Percentiles rank a stretch among this genome's conserved stretches.
These are phyloP conservation scores for Macrotis lagotis DNA, from an alignment of 2,113 vertebrate genomes.

Conservation along the genomic window DNA sequence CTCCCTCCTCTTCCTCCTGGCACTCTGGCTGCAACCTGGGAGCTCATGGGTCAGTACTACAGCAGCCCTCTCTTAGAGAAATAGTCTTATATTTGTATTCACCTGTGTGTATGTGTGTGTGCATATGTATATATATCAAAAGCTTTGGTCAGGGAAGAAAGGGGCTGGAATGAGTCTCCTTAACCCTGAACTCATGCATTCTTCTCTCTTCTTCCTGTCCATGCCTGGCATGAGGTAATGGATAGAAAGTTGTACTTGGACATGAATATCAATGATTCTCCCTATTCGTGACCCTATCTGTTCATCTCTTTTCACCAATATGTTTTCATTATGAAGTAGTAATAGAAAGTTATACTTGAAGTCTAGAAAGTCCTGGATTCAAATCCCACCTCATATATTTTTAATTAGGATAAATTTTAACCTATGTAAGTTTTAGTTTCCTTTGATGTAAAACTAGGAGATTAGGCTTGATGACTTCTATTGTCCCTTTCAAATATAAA, in stretches of 20 bases:
- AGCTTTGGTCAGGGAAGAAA: neutral
- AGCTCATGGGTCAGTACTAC: constrained; percentile 89
- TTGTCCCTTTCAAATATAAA: neutral
- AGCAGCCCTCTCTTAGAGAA: neutral
- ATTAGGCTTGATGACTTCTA: neutral
- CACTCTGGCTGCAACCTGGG: constrained; percentile 97
- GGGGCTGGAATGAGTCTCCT: neutral
- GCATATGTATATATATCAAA: neutral
- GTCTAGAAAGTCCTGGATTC: neutral
- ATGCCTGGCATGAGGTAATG: neutral
- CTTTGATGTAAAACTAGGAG: neutral
- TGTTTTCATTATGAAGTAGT: neutral
- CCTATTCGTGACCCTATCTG: neutral
- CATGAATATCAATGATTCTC: neutral
- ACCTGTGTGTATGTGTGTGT: neutral
- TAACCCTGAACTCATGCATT: neutral
- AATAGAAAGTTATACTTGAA: neutral
- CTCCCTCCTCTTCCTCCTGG: constrained; percentile 97
- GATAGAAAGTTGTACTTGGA: neutral
- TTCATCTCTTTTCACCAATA: neutral
- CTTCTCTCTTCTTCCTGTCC: neutral
- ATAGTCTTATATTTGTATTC: too few species aligned
- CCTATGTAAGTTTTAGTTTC: neutral
- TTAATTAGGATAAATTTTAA: neutral
- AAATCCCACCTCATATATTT: neutral